Percentiles rank a stretch among this genome's conserved stretches.
phyloP scores from a whole-genome alignment of 2,113 vertebrate genomes.

The Passer domesticus region DNA sequence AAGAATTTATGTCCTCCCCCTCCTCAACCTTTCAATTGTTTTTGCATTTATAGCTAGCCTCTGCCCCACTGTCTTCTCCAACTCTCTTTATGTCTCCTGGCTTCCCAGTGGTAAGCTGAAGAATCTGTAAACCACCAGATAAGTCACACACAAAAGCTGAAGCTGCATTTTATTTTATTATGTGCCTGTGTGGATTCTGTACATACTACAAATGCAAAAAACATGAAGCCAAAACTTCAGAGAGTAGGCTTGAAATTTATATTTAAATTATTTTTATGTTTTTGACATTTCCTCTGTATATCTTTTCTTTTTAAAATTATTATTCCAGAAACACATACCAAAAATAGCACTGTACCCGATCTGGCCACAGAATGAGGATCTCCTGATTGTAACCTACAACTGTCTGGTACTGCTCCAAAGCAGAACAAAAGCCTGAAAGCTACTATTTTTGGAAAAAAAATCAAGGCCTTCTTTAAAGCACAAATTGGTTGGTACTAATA shows the following conservation, averaged over 20 bases:
- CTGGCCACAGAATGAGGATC: conserved; percentile 38
- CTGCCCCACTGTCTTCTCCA: neutral
- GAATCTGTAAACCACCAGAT: neutral
- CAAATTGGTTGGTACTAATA: neutral
- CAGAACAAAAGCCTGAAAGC: neutral
- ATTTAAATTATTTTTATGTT: neutral
- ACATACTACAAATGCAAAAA: neutral
- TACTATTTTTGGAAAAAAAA: accelerated
- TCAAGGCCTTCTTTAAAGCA: neutral
- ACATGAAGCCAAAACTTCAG: neutral
- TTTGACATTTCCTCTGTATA: neutral
- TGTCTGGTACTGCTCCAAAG: conserved; percentile 27
- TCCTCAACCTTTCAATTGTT: neutral
- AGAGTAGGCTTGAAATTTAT: neutral
- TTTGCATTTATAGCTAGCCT: neutral
- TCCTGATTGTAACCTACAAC: conserved; percentile 37
- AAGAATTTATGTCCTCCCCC: neutral
- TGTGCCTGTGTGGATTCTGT: neutral
- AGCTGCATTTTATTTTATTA: neutral
- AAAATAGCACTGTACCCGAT: neutral
- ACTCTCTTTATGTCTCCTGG: neutral
- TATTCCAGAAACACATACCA: neutral
- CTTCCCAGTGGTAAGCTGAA: neutral
- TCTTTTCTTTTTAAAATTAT: neutral
- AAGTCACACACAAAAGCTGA: neutral